Conservation (phyloP, 2,888 invertebrate genomes). For the Esperia sulphurella region DNA sequence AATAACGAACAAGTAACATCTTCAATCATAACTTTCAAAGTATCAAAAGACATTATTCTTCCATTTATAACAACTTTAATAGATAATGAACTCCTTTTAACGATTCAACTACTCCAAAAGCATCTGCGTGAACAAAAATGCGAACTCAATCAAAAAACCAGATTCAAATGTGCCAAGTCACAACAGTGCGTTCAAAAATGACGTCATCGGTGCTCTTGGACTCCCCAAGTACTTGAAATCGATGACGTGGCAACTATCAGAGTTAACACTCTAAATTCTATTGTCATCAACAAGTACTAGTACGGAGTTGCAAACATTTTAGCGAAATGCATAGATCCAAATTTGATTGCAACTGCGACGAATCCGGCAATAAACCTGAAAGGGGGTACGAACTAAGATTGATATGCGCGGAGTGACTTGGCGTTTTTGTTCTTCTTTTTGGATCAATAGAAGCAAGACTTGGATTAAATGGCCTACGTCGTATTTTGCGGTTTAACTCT, state of each 20-base stretch:
- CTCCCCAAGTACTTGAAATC: slow-evolving; percentile 22
- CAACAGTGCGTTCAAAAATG: background rate
- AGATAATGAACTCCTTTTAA: slow-evolving; percentile 8
- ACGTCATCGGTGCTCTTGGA: slow-evolving; percentile 6
- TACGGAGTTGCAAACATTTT: slow-evolving; percentile 28
- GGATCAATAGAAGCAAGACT: slow-evolving; percentile 32
- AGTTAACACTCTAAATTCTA: slow-evolving; percentile 39
- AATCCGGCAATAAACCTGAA: slow-evolving; percentile 44
- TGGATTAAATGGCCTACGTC: background rate
- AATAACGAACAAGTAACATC: background rate
- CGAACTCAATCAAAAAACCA: slow-evolving; percentile 29
- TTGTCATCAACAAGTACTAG: slow-evolving; percentile 45
- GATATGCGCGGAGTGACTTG: slow-evolving; percentile 50
- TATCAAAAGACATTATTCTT: background rate
- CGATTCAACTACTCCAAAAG: slow-evolving; percentile 18
- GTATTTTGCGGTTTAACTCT: background rate
- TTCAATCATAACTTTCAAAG: background rate
- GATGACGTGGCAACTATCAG: slow-evolving; percentile 45
- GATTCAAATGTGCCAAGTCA: background rate
- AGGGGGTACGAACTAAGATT: slow-evolving; percentile 46
- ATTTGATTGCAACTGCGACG: slow-evolving; percentile 45
- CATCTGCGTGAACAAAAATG: slow-evolving; percentile 23
- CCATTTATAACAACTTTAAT: background rate
- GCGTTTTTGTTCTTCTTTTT: slow-evolving; percentile 40
- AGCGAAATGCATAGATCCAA: slow-evolving; percentile 35